Conservation (phyloP, 2,797 vertebrate genomes). For the Sebastes itinus region DNA sequence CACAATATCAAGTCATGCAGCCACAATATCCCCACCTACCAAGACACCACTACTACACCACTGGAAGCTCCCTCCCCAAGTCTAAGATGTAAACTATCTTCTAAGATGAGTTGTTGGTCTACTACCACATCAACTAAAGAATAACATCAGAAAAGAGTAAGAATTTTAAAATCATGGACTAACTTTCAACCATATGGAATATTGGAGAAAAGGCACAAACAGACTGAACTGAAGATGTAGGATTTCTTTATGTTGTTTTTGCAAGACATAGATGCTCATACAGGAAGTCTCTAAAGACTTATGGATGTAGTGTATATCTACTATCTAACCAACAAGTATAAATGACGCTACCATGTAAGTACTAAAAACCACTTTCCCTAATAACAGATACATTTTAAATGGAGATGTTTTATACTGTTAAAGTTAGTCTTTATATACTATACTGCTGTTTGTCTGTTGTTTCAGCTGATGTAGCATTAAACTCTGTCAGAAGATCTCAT, state of each 20-base stretch:
- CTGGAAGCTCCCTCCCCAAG: neutral
- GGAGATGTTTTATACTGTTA: constrained; percentile 69
- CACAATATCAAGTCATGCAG: neutral
- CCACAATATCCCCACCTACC: neutral
- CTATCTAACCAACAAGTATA: constrained; percentile 73
- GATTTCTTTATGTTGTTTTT: constrained; percentile 6
- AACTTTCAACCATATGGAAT: neutral
- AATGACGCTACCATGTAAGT: constrained; percentile 55
- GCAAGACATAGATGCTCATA: constrained; percentile 41
- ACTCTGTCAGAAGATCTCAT: constrained; percentile 19
- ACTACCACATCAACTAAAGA: neutral
- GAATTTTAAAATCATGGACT: too few species aligned
- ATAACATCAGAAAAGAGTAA: neutral
- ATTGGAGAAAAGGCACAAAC: neutral
- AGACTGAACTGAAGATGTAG: neutral
- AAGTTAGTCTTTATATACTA: constrained; percentile 66
- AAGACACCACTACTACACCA: neutral
- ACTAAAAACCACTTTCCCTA: constrained; percentile 53
- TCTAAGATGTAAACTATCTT: neutral
- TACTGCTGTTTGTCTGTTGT: constrained; percentile 65
- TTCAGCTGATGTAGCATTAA: constrained; percentile 70
- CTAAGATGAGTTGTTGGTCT: neutral
- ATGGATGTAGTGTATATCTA: constrained; percentile 65
- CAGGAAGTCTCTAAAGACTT: constrained; percentile 48
- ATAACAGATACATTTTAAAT: constrained; percentile 44